Evolutionary conservation across 2,797 vertebrate species (phyloP), one percentile per base, ranked within the genome.

Genomic region (Acanthis flammea): DNA sequence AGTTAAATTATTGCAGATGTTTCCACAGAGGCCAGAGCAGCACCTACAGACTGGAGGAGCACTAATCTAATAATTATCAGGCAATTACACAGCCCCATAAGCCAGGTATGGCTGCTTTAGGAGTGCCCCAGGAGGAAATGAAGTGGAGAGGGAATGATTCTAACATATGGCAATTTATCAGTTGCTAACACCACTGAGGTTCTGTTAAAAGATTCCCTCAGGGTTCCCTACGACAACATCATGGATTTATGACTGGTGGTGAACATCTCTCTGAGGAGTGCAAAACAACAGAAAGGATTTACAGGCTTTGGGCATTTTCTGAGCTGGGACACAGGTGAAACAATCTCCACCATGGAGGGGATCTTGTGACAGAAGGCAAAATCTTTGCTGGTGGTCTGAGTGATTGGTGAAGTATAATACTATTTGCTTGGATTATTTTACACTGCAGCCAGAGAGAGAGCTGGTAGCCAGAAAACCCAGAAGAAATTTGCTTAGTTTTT

Each of bases 131-230:
- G 71, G 88, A 82, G 84, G 57, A 72, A 86, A 70, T 6, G 53
- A 72, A 74, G 68, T 6, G 76, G 16, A 70, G 50, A 68, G 78
- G 75, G 92, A 95, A 87, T 84, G 75, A 47, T 70, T 83, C 31
- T 30, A 79, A 74, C 81, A 75, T 42, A 53, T 16, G 71, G 90
- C 57, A 41, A 62, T 92, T 77, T 87, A 60, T 86, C 84, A 68
- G 78, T 42, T 51, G 35, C 66, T 78, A 76, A 53, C 47, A 78
- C 48, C 66, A 53, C 65, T 19, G 42, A 51, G 45, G 61, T 51
- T 90, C 83, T 78, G 75, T 62, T 88, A 45, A 30, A 87, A 78
- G 58, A 77, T 89, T 92, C 84, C 94, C 92, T 80, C 51, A 51
- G 91, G 92, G 61, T 14, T 90, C 42, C 35, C 31, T 30, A 3